phyloP scores from a whole-genome alignment of 2,113 vertebrate genomes.

The Phrynocephalus versicolor region DNA sequence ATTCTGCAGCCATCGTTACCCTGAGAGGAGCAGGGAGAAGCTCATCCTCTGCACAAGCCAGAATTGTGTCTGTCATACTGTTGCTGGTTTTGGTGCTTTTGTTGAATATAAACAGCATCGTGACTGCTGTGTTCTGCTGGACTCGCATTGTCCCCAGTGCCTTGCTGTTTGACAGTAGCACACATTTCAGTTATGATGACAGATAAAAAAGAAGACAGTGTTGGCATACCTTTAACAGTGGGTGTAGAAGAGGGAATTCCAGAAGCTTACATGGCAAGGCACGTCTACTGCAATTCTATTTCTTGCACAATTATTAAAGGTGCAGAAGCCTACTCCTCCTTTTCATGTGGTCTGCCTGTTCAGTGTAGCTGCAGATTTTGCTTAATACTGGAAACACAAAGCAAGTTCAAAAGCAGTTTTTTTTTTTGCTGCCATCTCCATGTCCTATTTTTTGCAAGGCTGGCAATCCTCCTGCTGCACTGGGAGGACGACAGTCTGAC shows the following conservation, averaged over 20 bases:
- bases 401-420: neutral
- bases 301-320: too few relatives aligned
- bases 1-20: neutral
- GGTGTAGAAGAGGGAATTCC: neutral
- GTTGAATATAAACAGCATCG: too few relatives aligned
- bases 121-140: neutral
- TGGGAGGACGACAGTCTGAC: neutral
- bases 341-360: too few relatives aligned
- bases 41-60: too few relatives aligned
- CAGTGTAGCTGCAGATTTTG: neutral
- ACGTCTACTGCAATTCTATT: too few relatives aligned
- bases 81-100: neutral
- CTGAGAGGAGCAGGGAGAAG: neutral
- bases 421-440: neutral
- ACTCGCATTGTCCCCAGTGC: neutral
- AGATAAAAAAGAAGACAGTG: neutral
- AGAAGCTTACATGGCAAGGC: too few relatives aligned
- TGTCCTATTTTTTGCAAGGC: neutral
- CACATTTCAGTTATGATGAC: neutral
- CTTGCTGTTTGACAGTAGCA: neutral
- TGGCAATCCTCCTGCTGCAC: neutral
- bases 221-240: neutral
- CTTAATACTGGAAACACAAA: neutral
- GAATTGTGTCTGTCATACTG: neutral
- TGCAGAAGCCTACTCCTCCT: neutral